phyloP scores from a whole-genome alignment of 2,888 invertebrate genomes.

The Magallana nippona region DNA sequence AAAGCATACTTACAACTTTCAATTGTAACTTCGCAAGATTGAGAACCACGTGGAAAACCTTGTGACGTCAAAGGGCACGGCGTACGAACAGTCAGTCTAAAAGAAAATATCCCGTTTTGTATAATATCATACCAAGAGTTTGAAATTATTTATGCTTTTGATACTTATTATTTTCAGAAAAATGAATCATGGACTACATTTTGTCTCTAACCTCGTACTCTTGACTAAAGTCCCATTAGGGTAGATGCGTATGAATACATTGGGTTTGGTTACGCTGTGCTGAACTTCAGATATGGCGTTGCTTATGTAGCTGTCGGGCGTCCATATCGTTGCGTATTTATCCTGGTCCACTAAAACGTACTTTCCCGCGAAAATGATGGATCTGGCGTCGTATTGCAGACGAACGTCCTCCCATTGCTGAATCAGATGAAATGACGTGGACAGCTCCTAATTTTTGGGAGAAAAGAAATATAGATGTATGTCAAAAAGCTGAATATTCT shows the following conservation, averaged over 20 bases:
- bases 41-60: slow-evolving; percentile 38
- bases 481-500: too few species aligned
- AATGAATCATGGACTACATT: neutral
- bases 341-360: slow-evolving; percentile 34
- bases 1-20: slow-evolving; percentile 43
- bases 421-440: slow-evolving; percentile 35
- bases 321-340: slow-evolving; percentile 39
- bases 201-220: slow-evolving; percentile 35
- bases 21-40: slow-evolving; percentile 16
- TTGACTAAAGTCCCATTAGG: slow-evolving; percentile 42
- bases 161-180: too few species aligned
- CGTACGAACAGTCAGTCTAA: slow-evolving; percentile 30
- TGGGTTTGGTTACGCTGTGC: slow-evolving; percentile 42
- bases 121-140: too few species aligned
- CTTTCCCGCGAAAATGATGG: slow-evolving; percentile 10
- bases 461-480: neutral
- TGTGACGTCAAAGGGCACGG: slow-evolving; percentile 39
- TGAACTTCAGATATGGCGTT: slow-evolving; percentile 36
- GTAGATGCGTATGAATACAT: slow-evolving; percentile 42
- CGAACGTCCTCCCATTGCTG: slow-evolving; percentile 42
- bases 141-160: too few species aligned
- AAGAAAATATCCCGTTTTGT: too few species aligned
- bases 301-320: slow-evolving; percentile 39
- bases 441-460: slow-evolving; percentile 32
- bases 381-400: slow-evolving; percentile 25